A percentile compares a stretch with the other conserved stretches of the same genome.
Conservation (phyloP, 2,888 invertebrate genomes). For the Diadegma fenestrale region DNA sequence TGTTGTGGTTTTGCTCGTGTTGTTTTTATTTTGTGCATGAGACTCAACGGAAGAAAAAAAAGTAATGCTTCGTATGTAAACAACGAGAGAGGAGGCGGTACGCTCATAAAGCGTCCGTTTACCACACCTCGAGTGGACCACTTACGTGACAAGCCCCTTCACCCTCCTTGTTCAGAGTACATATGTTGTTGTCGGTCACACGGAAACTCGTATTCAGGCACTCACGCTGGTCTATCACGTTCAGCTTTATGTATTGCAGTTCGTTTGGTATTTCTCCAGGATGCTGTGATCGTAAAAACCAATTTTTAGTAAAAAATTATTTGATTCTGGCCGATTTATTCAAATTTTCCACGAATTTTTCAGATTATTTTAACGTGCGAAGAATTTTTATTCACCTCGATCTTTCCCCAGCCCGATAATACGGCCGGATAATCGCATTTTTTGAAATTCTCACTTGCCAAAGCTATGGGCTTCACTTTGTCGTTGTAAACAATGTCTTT, state of each 20-base stretch:
- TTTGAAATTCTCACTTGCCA: conserved; percentile 78
- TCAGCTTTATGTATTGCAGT: conserved; percentile 87
- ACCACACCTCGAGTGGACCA: conserved; percentile 64
- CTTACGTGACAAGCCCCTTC: conserved; percentile 89
- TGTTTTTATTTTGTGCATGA: conserved; percentile 9
- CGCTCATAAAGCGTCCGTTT: conserved; percentile 31
- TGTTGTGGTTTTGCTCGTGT: conserved; percentile 21
- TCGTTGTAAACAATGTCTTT: conserved; percentile 79
- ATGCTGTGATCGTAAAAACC: conserved; percentile 83
- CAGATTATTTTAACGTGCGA: no score
- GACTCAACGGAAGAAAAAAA: conserved; percentile 28
- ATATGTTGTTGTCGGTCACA: conserved; percentile 86
- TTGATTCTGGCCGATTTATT: no score
- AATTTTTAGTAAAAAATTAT: neutral
- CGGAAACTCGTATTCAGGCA: conserved; percentile 84
- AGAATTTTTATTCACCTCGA: conserved; percentile 73
- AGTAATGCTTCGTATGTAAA: conserved; percentile 37
- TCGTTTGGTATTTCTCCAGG: conserved; percentile 86
- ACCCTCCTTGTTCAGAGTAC: conserved; percentile 87
- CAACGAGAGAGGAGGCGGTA: conserved; percentile 20
- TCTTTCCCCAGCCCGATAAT: conserved; percentile 83
- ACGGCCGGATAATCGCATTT: conserved; percentile 79
- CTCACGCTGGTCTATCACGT: conserved; percentile 85
- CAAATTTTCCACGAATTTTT: neutral
- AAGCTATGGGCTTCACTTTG: conserved; percentile 76